phyloP scores from a whole-genome alignment of 2,888 invertebrate species.

The Polylopha cassiicola region DNA sequence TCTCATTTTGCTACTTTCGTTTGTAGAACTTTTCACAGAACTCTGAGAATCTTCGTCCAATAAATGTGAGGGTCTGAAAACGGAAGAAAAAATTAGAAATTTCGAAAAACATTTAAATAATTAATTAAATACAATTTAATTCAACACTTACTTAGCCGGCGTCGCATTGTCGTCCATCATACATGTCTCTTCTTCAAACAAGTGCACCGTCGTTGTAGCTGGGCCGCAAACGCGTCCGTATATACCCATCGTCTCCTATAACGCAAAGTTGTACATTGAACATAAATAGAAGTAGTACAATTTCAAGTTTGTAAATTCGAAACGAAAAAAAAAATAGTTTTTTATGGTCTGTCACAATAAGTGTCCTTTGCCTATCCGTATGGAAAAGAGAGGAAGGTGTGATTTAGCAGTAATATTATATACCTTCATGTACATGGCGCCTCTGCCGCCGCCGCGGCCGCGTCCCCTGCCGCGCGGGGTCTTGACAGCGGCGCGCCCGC shows the following conservation, averaged over 20 bases:
- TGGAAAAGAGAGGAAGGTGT: neutral
- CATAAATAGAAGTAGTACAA: too few relatives aligned
- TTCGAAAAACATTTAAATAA: constrained; percentile 1
- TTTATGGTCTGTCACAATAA: too few relatives aligned
- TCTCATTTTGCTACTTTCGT: constrained; percentile 77
- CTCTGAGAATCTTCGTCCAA: constrained; percentile 89
- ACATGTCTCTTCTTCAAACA: constrained; percentile 85
- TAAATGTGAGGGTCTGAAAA: constrained; percentile 62
- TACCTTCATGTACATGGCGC: constrained; percentile 52
- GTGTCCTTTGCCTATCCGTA: too few relatives aligned
- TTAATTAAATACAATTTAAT: too few relatives aligned
- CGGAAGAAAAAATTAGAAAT: constrained; percentile 1
- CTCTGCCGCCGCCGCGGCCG: constrained; percentile 63
- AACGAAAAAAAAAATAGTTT: too few relatives aligned
- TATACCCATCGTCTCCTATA: constrained; percentile 70
- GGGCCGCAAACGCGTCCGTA: constrained; percentile 71
- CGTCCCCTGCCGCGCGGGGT: constrained; percentile 51
- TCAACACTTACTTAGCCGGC: constrained; percentile 70
- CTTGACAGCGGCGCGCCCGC: constrained; percentile 36
- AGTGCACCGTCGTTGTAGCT: constrained; percentile 73
- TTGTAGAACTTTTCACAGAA: constrained; percentile 86
- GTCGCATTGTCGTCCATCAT: constrained; percentile 84
- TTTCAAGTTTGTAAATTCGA: too few relatives aligned
- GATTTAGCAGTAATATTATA: neutral
- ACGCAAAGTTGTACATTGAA: constrained; percentile 15